Conservation (phyloP, 2,888 invertebrate genomes). For the Drosophila imparisetae region DNA sequence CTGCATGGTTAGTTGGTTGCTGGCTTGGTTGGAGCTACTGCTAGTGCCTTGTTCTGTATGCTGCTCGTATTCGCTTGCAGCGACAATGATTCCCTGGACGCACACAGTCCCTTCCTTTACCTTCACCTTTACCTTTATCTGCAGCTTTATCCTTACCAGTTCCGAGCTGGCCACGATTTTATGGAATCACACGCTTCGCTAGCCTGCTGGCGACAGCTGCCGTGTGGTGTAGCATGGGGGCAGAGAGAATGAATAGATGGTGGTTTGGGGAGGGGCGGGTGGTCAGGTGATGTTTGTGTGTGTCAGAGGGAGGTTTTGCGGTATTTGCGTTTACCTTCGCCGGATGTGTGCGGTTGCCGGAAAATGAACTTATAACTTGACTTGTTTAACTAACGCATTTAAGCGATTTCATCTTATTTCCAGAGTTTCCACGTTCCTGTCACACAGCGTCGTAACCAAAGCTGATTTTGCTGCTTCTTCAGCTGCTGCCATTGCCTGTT, state of each 20-base stretch:
- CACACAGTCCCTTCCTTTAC: conserved; percentile 5
- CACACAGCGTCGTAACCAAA: conserved; percentile 23
- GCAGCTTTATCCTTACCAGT: neutral
- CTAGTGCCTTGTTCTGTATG: conserved; percentile 30
- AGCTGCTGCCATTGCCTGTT: conserved; percentile 2
- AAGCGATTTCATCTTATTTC: conserved; percentile 67
- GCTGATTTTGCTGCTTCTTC: neutral
- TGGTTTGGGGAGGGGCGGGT: neutral
- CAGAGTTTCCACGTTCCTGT: conserved; percentile 15
- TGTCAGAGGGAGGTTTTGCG: conserved; percentile 3
- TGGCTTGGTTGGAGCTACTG: conserved; percentile 15
- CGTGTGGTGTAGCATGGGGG: neutral
- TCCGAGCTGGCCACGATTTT: conserved; percentile 58
- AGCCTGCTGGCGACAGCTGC: conserved; percentile 53
- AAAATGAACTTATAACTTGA: conserved; percentile 78
- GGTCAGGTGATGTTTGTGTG: neutral
- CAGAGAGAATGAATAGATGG: neutral
- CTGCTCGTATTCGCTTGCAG: conserved; percentile 50
- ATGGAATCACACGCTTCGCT: conserved; percentile 76
- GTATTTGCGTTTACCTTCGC: conserved; percentile 61
- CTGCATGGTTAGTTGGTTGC: conserved; percentile 56
- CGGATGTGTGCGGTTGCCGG: conserved; percentile 78
- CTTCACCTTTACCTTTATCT: neutral
- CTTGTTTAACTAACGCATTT: conserved; percentile 79
- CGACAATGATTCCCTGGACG: conserved; percentile 67